Percentiles rank a stretch among this genome's conserved stretches.
phyloP scores from a whole-genome alignment of 2,113 vertebrate genomes.

The Poecilia latipinna region DNA sequence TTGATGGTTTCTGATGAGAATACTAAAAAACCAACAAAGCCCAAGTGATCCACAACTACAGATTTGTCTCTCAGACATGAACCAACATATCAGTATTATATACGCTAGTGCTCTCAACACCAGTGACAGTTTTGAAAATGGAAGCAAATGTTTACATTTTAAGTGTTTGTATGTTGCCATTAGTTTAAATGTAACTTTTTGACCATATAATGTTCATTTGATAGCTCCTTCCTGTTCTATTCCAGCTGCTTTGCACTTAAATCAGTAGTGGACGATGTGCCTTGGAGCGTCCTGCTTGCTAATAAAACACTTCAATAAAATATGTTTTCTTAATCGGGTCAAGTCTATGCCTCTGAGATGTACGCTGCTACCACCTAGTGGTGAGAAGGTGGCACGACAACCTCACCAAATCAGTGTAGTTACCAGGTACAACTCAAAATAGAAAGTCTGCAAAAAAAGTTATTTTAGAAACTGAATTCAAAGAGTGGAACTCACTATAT shows the following conservation, averaged over 20 bases:
- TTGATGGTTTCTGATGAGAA: too few species aligned
- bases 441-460: not conserved
- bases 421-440: not conserved
- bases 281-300: conserved; percentile 1
- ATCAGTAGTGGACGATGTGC: conserved; percentile 11
- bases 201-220: not conserved
- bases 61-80: not conserved
- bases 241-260: conserved; percentile 7
- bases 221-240: conserved; percentile 3
- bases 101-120: not conserved
- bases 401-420: too few species aligned
- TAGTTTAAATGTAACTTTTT: not conserved
- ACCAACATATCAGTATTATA: conserved; percentile 27
- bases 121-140: not conserved
- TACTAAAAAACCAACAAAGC: too few species aligned
- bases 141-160: not conserved
- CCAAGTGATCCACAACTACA: not conserved
- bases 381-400: not conserved
- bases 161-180: not conserved
- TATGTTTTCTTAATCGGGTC: too few species aligned
- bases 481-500: too few species aligned
- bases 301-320: conserved; percentile 38
- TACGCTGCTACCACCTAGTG: conserved; percentile 29
- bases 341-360: too few species aligned
- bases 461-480: too few species aligned